Conservation (phyloP, 1,140 invertebrate genomes). For the Ganaspis sp. region DNA sequence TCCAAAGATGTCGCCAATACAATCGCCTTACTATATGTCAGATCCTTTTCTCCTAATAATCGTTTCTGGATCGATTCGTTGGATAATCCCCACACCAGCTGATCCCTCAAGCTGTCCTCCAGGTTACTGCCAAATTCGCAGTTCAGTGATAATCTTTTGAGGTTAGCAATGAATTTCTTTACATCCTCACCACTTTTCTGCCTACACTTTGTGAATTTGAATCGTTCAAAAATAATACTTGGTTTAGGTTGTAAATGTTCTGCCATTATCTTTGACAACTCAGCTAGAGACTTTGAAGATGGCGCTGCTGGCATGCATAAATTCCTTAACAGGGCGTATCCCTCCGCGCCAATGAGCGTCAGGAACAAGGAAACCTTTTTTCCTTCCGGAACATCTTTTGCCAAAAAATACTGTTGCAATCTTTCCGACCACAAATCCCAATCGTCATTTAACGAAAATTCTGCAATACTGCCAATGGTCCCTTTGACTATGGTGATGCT, state of each 20-base stretch:
- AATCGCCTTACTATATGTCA: slow-evolving; percentile 51
- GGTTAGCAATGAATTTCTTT: slow-evolving; percentile 30
- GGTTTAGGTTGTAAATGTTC: slow-evolving; percentile 44
- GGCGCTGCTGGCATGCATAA: slow-evolving; percentile 42
- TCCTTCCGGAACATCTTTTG: slow-evolving; percentile 48
- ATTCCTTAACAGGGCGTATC: slow-evolving; percentile 47
- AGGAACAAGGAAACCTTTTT: slow-evolving; percentile 38
- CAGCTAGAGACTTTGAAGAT: background rate
- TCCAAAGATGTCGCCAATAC: slow-evolving; percentile 50
- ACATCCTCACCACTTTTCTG: slow-evolving; percentile 35
- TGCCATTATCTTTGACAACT: slow-evolving; percentile 37
- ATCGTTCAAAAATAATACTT: slow-evolving; percentile 46
- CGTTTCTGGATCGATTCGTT: slow-evolving; percentile 50
- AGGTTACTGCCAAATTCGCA: slow-evolving; percentile 57
- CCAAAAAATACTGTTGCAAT: slow-evolving; percentile 46
- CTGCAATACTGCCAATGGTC: background rate
- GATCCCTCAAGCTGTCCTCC: slow-evolving; percentile 56
- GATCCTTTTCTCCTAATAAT: slow-evolving; percentile 51
- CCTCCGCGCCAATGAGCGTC: slow-evolving; percentile 45
- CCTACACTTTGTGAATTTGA: slow-evolving; percentile 46
- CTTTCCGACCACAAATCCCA: slow-evolving; percentile 43
- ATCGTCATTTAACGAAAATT: slow-evolving; percentile 35
- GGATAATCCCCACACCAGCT: slow-evolving; percentile 61
- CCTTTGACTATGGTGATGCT: background rate
- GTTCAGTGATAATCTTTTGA: slow-evolving; percentile 53